Base-by-base conservation (phyloP, 2,797 vertebrate species). In the Threskiornis aethiopicus region DNA sequence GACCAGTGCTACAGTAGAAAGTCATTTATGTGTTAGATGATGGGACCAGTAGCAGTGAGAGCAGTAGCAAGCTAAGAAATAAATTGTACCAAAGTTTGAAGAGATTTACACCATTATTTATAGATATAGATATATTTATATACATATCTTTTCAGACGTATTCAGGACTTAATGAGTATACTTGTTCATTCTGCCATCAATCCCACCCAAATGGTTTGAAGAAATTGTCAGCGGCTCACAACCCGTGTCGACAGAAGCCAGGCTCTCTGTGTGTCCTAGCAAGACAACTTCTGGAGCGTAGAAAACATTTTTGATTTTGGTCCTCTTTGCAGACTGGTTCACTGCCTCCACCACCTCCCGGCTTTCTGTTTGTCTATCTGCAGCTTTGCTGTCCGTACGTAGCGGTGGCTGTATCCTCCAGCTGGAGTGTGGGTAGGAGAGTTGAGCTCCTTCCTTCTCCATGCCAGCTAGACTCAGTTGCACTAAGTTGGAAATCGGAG, bases 401-500 rank as follows among this genome's bases (percentile, higher is more conserved):
- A 57, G 69, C 4, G 33, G 35, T 70, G 66, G 19, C 73, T 90
- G 15, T 57, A 35, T 76, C 67, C 86, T 96, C 57, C 79, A 84
- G 52, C 67, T 96, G 93, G 71, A 5, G 21, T 89, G 96, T 90
- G 95, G 90, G 95, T 96, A 85, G 90, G 92, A 91, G 58, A 87
- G 80, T 93, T 14, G 37, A 93, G 78, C 55, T 80, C 93, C 91
- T 97, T 92, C 77, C 85, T 87, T 93, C 76, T 82, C 84, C 39
- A 22, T 96, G 94, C 95, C 96, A 97, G 84, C 77, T 73, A 96
- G 94, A 83, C 85, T 94, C 75, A 39, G 21, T 82, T 54, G 82
- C 89, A 96, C 95, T 96, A 97, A 97, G 97, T 21, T 95, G 87
- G 94, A 97, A 98, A 97, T 92, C 2, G 73, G 96, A 97, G 93